Conservation (phyloP, 2,797 vertebrate genomes). For the Lagocephalus sceleratus region DNA sequence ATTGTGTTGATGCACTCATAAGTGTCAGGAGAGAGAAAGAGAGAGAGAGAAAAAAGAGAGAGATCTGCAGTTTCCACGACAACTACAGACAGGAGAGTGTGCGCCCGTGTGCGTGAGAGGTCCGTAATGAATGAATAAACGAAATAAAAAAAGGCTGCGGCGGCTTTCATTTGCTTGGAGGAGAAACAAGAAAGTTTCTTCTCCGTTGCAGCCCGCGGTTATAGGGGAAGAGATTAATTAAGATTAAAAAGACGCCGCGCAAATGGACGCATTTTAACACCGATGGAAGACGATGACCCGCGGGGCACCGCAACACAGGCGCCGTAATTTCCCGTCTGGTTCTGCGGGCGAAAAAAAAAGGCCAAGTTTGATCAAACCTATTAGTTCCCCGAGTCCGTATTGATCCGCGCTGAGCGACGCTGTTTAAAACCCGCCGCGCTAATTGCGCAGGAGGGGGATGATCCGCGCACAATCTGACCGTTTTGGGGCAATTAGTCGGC, state of each 20-base stretch:
- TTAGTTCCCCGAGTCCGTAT: not conserved
- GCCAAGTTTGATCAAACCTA: not conserved
- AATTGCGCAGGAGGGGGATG: not conserved
- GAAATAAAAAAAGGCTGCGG: slow-evolving; percentile 2
- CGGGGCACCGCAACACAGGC: slow-evolving; percentile 7
- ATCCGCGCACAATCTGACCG: slow-evolving; percentile 1
- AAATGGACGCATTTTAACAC: slow-evolving; percentile 30
- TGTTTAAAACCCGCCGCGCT: not conserved
- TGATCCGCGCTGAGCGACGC: not conserved
- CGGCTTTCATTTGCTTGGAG: slow-evolving; percentile 12
- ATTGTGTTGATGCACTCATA: slow-evolving; percentile 43
- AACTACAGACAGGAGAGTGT: slow-evolving; percentile 20
- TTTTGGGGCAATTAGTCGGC: not conserved
- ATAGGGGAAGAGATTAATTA: slow-evolving; percentile 38
- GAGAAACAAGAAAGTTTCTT: not conserved
- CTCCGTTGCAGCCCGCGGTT: slow-evolving; percentile 9
- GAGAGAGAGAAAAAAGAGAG: slow-evolving; percentile 15
- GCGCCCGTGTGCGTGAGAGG: slow-evolving; percentile 11
- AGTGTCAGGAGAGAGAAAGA: slow-evolving; percentile 14
- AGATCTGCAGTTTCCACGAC: slow-evolving; percentile 75
- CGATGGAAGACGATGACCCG: slow-evolving; percentile 20
- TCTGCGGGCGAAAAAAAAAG: not conserved
- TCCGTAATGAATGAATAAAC: slow-evolving; percentile 6
- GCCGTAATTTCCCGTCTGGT: slow-evolving; percentile 14
- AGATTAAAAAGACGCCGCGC: slow-evolving; percentile 27